A percentile compares a stretch with the other conserved stretches of the same genome.
Conservation (phyloP, 2,888 invertebrate genomes). For the Ichneumoninae sp. region DNA sequence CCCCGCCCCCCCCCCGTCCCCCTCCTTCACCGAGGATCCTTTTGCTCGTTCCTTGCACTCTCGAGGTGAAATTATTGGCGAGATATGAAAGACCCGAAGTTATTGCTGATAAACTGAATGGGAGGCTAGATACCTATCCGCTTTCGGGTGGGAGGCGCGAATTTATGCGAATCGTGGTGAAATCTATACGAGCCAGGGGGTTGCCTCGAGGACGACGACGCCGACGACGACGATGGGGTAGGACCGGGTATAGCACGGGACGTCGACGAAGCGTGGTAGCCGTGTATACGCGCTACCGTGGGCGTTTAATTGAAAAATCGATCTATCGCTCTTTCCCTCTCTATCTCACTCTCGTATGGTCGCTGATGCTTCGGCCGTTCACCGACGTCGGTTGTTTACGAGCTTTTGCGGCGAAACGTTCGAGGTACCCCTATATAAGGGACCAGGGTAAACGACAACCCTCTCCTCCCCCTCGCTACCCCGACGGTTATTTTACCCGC, state of each 20-base stretch:
- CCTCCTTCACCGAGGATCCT: constrained; percentile 64
- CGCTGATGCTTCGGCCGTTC: constrained; percentile 46
- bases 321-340: constrained; percentile 61
- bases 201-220: constrained; percentile 33
- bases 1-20: constrained; percentile 37
- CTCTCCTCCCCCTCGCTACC: neutral
- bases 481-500: constrained; percentile 32
- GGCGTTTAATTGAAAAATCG: constrained; percentile 68
- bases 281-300: constrained; percentile 34
- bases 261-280: constrained; percentile 37
- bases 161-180: constrained; percentile 67
- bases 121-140: constrained; percentile 66
- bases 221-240: constrained; percentile 49
- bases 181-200: constrained; percentile 58
- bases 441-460: constrained; percentile 61
- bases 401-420: constrained; percentile 57
- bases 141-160: constrained; percentile 56
- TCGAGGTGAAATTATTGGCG: constrained; percentile 80
- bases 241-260: constrained; percentile 37
- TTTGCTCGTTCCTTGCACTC: constrained; percentile 66
- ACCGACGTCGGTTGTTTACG: constrained; percentile 63
- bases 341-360: constrained; percentile 46
- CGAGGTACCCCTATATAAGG: constrained; percentile 49
- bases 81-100: constrained; percentile 81
- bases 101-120: constrained; percentile 81